A percentile compares a stretch with the other conserved stretches of the same genome.
Conservation (phyloP, 2,888 invertebrate species). For the Notodonta dromedarius region DNA sequence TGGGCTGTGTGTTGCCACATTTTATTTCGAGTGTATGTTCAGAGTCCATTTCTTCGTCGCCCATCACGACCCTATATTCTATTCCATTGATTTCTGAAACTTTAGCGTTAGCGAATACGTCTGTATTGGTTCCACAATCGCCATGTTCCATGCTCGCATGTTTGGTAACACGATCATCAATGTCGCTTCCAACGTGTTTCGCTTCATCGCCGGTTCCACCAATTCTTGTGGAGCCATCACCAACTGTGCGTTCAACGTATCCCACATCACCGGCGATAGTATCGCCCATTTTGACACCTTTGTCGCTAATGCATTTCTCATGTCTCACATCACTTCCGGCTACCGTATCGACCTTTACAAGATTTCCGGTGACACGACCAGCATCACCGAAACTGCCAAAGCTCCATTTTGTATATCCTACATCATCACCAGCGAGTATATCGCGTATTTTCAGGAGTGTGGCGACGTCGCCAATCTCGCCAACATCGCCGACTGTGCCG, state of each 20-base stretch:
- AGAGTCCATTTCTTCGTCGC: background rate
- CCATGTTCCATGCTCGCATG: background rate
- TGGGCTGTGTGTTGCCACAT: background rate
- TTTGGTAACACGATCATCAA: background rate
- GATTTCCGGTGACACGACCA: background rate
- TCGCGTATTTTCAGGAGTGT: background rate
- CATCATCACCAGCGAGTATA: constrained; percentile 3
- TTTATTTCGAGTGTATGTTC: background rate
- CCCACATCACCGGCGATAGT: background rate
- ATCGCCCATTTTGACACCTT: background rate
- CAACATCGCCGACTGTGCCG: constrained; percentile 8
- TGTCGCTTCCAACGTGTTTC: background rate
- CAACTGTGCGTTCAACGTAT: background rate
- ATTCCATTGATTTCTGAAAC: background rate
- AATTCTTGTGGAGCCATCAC: background rate
- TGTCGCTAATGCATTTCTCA: background rate
- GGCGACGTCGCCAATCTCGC: constrained; percentile 17
- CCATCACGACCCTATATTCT: background rate
- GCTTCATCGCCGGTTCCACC: background rate
- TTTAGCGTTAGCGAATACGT: background rate
- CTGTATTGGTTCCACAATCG: background rate
- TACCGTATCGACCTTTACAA: background rate
- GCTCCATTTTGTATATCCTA: background rate
- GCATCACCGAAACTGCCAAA: background rate
- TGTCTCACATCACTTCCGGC: background rate